Conservation (phyloP, 2,113 vertebrate genomes). For the Neopipo cinnamomea region DNA sequence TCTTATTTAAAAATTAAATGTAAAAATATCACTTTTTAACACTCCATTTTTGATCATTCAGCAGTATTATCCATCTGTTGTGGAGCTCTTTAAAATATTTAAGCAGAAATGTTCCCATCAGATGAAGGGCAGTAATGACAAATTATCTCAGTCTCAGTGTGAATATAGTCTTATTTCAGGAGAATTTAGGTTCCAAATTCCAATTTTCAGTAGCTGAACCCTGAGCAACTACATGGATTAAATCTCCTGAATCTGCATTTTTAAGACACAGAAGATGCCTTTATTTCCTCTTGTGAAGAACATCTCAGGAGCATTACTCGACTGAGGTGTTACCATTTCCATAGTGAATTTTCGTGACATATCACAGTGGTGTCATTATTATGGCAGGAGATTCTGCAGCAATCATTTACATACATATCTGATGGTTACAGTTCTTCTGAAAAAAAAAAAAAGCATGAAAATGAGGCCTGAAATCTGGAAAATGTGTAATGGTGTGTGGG, state of each 20-base stretch:
- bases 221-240: background rate
- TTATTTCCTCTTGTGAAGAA: background rate
- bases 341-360: background rate
- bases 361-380: background rate
- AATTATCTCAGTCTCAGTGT: background rate
- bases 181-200: background rate
- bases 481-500: background rate
- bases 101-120: background rate
- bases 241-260: background rate
- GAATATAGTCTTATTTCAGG: background rate
- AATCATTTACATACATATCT: background rate
- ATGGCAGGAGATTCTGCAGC: background rate
- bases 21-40: background rate
- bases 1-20: background rate
- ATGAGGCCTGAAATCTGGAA: background rate
- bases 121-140: background rate
- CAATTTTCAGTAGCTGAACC: background rate
- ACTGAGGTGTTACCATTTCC: background rate
- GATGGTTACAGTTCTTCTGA: background rate
- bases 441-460: background rate
- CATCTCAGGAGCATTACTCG: background rate
- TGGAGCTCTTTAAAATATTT: constrained; percentile 15
- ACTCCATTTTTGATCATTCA: constrained; percentile 4
- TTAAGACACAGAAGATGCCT: background rate
- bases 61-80: constrained; percentile 4